Percentiles rank a stretch among this genome's conserved stretches.
phyloP scores from a whole-genome alignment of 2,113 vertebrate species.

The Campylorhamphus procurvoides region DNA sequence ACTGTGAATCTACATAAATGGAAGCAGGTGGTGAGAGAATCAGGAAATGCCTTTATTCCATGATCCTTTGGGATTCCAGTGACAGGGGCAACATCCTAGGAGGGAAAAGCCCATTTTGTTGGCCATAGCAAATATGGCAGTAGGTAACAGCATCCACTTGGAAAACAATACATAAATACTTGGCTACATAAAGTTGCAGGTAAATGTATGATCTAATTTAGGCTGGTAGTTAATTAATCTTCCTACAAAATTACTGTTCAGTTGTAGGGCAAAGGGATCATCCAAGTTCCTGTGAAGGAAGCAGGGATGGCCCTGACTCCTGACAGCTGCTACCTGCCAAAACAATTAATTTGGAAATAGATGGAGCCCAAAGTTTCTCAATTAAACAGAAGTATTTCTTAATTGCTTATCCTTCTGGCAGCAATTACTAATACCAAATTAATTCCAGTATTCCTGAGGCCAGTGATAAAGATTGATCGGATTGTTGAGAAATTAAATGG shows the following conservation, averaged over 20 bases:
- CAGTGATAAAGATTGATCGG: background rate
- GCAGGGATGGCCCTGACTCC: background rate
- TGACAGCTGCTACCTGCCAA: background rate
- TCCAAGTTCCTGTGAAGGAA: background rate
- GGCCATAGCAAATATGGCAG: background rate
- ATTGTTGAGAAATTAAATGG: background rate
- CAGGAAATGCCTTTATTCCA: background rate
- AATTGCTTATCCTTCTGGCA: conserved; percentile 21
- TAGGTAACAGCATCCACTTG: background rate
- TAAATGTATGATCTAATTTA: background rate
- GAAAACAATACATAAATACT: background rate
- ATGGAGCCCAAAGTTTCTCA: background rate
- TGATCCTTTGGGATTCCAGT: background rate
- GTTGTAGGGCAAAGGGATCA: background rate
- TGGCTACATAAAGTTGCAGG: background rate
- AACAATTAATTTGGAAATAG: conserved; percentile 6
- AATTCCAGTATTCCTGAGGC: conserved; percentile 3
- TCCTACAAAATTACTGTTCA: background rate
- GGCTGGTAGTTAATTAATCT: background rate
- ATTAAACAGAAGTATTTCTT: conserved; percentile 21
- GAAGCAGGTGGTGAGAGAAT: background rate
- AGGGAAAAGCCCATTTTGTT: background rate
- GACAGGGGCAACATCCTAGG: background rate
- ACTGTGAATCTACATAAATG: background rate
- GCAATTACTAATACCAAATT: background rate